These are phyloP conservation scores for Papilio polyxenes DNA, from an alignment of 1,140 invertebrate species.

Conservation along the genomic window DNA sequence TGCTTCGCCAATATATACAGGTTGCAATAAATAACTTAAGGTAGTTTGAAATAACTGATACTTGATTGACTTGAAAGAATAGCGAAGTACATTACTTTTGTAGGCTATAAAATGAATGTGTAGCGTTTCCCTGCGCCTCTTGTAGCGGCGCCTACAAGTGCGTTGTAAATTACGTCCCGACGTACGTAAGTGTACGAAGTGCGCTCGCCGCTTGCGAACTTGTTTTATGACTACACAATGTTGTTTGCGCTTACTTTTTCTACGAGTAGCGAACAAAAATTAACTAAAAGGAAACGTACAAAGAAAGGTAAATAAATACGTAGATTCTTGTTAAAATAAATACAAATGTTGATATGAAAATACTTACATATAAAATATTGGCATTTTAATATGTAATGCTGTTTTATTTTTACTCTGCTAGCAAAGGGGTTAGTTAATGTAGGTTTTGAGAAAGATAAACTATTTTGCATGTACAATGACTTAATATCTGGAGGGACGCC, in stretches of 20 bases:
- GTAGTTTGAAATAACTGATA: too few species aligned
- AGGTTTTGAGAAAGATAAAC: neutral
- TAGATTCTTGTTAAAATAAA: neutral
- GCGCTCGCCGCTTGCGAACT: neutral
- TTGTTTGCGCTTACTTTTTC: neutral
- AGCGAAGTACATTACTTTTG: neutral
- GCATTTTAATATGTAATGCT: too few species aligned
- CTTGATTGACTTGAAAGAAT: neutral
- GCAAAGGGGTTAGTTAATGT: too few species aligned
- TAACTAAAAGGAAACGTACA: neutral
- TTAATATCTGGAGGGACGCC: neutral
- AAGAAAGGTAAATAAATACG: neutral
- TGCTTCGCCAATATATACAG: too few species aligned
- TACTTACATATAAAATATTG: too few species aligned
- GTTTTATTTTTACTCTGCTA: too few species aligned
- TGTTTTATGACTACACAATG: conserved; percentile 18
- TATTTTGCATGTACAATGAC: conserved; percentile 7
- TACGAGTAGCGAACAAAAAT: neutral
- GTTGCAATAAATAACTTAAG: too few species aligned
- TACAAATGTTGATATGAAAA: too few species aligned
- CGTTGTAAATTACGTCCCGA: conserved; percentile 16
- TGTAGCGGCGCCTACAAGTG: conserved; percentile 3
- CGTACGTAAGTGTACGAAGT: conserved; percentile 4
- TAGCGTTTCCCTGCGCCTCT: neutral
- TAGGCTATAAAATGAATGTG: neutral